Evolutionary conservation across 2,113 vertebrate species (phyloP).

Genomic region (Sialia sialis): DNA sequence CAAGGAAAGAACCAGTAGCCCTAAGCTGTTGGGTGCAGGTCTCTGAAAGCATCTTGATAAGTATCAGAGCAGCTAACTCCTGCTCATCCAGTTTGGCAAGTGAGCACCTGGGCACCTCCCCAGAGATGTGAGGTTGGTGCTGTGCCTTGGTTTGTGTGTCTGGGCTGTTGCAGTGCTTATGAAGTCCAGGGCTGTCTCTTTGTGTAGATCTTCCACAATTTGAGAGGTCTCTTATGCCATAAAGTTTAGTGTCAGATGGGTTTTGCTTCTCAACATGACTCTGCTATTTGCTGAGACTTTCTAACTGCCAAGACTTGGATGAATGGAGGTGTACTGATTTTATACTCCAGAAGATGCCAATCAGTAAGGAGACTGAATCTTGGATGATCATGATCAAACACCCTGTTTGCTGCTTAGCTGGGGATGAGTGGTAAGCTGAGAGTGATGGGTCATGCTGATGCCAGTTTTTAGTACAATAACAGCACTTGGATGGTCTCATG

Average conservation of each 20-base stretch:
- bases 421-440: neutral
- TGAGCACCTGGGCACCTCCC: neutral
- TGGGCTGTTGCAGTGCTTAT: neutral
- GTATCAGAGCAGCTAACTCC: neutral
- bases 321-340: neutral
- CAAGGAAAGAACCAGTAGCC: neutral
- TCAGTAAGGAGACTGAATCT: neutral
- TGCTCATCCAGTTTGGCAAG: neutral
- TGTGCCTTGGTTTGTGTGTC: fast-evolving
- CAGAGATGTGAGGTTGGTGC: neutral
- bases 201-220: neutral
- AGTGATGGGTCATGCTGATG: neutral
- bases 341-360: neutral
- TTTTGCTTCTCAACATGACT: neutral
- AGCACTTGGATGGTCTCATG: neutral
- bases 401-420: neutral
- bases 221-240: neutral
- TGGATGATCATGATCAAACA: neutral
- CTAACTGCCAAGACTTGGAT: neutral
- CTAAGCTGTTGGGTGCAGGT: neutral
- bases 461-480: neutral
- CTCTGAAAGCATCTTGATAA: neutral
- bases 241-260: neutral
- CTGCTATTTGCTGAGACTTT: neutral
- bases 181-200: neutral